These are phyloP conservation scores for Bombus cullumanus DNA, from an alignment of 1,140 invertebrate species.

Conservation along the genomic window DNA sequence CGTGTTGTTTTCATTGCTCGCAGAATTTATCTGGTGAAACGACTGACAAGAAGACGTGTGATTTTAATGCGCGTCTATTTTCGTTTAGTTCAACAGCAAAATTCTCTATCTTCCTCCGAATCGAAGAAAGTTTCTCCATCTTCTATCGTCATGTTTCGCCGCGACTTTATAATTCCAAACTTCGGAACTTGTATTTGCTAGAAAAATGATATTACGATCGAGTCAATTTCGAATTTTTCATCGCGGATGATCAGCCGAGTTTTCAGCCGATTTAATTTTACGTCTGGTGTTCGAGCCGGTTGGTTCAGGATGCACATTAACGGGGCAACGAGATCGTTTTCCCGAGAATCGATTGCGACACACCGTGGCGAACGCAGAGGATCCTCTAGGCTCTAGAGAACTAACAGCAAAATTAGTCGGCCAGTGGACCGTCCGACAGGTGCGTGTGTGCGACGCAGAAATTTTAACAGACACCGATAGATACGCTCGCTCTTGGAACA, in stretches of 20 bases:
- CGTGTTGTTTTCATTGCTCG: constrained; percentile 14
- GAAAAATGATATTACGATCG: too few species aligned
- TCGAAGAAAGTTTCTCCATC: background rate
- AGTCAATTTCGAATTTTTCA: too few species aligned
- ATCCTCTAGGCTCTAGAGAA: background rate
- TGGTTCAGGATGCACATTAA: background rate
- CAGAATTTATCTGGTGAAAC: constrained; percentile 13
- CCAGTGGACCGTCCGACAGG: constrained; percentile 22
- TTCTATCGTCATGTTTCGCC: background rate
- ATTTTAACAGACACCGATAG: constrained; percentile 24
- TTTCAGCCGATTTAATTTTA: background rate
- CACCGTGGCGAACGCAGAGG: background rate
- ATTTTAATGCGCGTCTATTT: constrained; percentile 25
- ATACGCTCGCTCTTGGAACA: constrained; percentile 46
- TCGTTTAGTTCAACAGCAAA: background rate
- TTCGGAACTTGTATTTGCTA: background rate
- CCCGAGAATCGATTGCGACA: constrained; percentile 25
- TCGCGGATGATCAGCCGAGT: background rate
- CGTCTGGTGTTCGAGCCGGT: too few species aligned
- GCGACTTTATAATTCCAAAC: background rate
- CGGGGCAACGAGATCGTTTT: background rate
- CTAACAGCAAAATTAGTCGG: constrained; percentile 38
- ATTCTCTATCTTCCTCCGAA: background rate
- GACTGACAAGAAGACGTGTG: constrained; percentile 11
- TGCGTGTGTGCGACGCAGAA: constrained; percentile 31